Conservation (phyloP, 2,113 vertebrate species). For the Euleptes europaea region DNA sequence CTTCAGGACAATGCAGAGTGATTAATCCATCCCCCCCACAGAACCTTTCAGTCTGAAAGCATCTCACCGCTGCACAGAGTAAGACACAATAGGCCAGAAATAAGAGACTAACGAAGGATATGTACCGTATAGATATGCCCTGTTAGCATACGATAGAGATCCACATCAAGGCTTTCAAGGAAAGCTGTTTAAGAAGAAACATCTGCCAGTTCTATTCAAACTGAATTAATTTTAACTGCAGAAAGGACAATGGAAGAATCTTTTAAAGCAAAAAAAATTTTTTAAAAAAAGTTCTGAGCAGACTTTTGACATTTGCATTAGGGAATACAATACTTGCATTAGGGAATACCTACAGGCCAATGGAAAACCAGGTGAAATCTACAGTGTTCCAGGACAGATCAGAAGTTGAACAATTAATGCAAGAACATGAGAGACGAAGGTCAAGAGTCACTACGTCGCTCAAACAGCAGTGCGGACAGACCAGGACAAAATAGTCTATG, state of each 20-base stretch:
- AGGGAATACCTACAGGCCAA: too few relatives aligned
- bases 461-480: neutral
- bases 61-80: constrained; percentile 50
- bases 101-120: constrained; percentile 45
- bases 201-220: neutral
- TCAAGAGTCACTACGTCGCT: neutral
- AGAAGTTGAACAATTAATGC: neutral
- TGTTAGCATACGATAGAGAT: neutral
- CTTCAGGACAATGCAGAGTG: constrained; percentile 58
- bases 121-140: constrained; percentile 22
- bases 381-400: neutral
- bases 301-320: neutral
- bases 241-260: neutral
- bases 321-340: neutral
- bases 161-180: neutral
- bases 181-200: neutral
- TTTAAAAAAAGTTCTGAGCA: neutral
- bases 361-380: neutral
- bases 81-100: constrained; percentile 59
- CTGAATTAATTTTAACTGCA: neutral
- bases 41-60: constrained; percentile 45
- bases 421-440: neutral
- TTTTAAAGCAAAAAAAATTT: neutral
- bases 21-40: constrained; percentile 64
- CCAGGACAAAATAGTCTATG: neutral